Base-by-base conservation (phyloP, 1,140 invertebrate genomes). In the Drosophila yakuba region DNA sequence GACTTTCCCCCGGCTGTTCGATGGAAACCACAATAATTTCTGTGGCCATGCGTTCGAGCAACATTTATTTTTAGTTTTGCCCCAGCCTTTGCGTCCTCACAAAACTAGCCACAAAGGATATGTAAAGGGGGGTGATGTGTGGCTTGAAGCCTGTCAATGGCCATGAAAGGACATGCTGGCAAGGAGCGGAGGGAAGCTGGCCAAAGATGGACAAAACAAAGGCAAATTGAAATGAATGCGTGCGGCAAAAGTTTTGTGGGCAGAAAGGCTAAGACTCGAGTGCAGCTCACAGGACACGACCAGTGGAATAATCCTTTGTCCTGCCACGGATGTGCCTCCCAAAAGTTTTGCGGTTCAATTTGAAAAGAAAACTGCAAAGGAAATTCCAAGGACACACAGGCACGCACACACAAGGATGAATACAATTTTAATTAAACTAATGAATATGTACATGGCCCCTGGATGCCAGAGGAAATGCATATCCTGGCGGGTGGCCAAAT, bases 341-440 rank as follows among this genome's bases (percentile, higher is more conserved):
- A 51, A 64, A 88, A 89, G 67, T 88, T 88, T 88, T 88, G 84
- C 47, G 84, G 79, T 83, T 83, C 79, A 80, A 89, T 79, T 88
- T 88, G 84, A 89, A 89, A 88, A 83, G 79, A 76, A 88, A 83
- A 63, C 66, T 51, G 47, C 61, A 58, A 67, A 68, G 44, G 28
- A 74, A 68, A 66, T 36, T 51, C 47, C 62, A 64, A 64, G 59
- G 44, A 60, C 61, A 14, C 28, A 48, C 36, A 75, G 17, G 48
- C 52, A 32, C 41, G 45, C 68, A 12, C 25, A 60, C 41, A 55
- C 11, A 14, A 44, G 43, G 43, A 54, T 14, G 51, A 69, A 75
- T 83, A 67, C 55, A 80, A 89, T 88, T 88, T 89, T 88, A 89
- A 88, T 88, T 89, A 89, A 88, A 88, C 83, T 88, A 88, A 88